Evolutionary conservation across 2,888 invertebrate species (phyloP), one percentile per base, ranked within the genome.

Genomic region (Lingula anatina): DNA sequence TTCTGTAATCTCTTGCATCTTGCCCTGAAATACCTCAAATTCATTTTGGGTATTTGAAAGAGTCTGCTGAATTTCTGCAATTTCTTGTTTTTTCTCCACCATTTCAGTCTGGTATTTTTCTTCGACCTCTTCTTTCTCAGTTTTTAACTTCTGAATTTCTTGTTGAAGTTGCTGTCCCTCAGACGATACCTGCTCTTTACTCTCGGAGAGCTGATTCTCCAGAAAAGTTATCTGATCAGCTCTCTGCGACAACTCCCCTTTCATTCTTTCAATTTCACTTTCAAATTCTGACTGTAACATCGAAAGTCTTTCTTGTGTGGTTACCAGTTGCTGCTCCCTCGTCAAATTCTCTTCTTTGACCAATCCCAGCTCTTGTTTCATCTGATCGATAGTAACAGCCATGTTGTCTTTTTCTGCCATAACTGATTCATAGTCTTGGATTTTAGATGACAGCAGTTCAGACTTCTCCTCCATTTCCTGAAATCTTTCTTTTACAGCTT

Each of bases 61-160:
- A n/a, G n/a, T n/a, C n/a, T n/a, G n/a, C n/a, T n/a, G n/a, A n/a
- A n/a, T n/a, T n/a, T n/a, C n/a, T n/a, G n/a, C 45, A 38, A 43
- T 36, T 36, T 56, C 50, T 25, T 47, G 18, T 15, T 47, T 47
- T 21, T 45, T 24, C 26, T 50, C 35, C 25, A 38, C 44, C 28
- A 52, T 12, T 47, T 54, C 49, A 23, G 40, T 37, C 23, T 45
- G 44, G 44, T 39, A 39, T 20, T 42, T 53, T 44, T 51, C 47
- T 55, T 68, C 65, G 12, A 65, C 38, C 20, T 54, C 52, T 35
- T 65, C 66, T 44, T 62, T 60, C 46, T 64, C 64, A 18, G 51
- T 50, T 53, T 47, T 51, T 2, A 54, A 35, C 18, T 59, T 52
- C 15, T 60, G 57, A 9, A 63, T 36, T 28, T 62, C 55, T 20